Conservation (phyloP, 2,888 invertebrate species). For the Papilio protenor region DNA sequence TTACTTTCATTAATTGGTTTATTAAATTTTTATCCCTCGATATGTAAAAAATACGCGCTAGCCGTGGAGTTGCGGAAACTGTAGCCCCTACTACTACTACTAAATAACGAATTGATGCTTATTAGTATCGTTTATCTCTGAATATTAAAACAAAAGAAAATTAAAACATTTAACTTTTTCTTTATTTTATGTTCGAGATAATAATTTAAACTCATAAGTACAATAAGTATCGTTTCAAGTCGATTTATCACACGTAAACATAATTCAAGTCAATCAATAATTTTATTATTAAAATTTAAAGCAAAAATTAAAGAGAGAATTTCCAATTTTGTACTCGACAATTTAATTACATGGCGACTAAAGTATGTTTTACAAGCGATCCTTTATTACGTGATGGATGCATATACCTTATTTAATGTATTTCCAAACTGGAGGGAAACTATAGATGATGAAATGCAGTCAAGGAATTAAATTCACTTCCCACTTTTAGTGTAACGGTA, state of each 20-base stretch:
- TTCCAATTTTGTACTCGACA: conserved; percentile 8
- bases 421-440: not conserved
- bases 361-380: conserved; percentile 6
- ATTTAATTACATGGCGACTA: conserved; percentile 16
- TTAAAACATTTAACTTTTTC: too few species aligned
- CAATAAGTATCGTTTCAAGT: too few species aligned
- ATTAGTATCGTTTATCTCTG: too few species aligned
- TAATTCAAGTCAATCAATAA: not conserved
- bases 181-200: not conserved
- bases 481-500: not conserved
- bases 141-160: too few species aligned
- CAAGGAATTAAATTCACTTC: not conserved
- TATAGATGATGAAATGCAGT: not conserved
- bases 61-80: too few species aligned
- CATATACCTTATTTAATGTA: not conserved
- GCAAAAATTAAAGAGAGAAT: not conserved
- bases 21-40: not conserved
- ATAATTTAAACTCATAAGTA: not conserved
- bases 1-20: not conserved
- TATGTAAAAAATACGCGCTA: too few species aligned
- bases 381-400: not conserved
- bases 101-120: not conserved
- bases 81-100: too few species aligned
- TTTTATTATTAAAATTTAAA: not conserved
- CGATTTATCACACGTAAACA: too few species aligned